Evolutionary conservation across 2,888 invertebrate species (phyloP), one percentile per base, ranked within the genome.

Genomic region (Oscheius sp.): DNA sequence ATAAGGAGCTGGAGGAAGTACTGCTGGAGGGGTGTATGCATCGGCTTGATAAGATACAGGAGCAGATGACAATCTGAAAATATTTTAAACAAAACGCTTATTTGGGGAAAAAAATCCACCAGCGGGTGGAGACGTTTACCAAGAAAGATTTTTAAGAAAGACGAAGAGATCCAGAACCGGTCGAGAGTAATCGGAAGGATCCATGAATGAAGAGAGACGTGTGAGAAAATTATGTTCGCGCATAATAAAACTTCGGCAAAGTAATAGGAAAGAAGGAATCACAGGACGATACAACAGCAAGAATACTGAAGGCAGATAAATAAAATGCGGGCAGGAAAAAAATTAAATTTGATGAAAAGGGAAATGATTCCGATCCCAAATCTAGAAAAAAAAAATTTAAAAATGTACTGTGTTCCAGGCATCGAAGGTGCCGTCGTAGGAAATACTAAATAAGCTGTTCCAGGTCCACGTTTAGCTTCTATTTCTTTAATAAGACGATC

Each of bases 401-500:
- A 65, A 51, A 41, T 51, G 45, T 65, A 65, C 65, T 65, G 65
- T 30, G 51, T 65, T 30, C 47, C 45, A n/a, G 54, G 24, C 20
- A 44, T 32, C 17, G 54, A 26, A 17, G 57, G 67, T 12, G 24
- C 51, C n/a, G 38, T 32, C 9, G 67, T 57, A 5, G 30, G 32
- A 44, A 41, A 59, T n/a, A 59, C 41, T 20, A 44, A 20, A 32
- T 47, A 67, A 8, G 51, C 67, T 22, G 45, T 57, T 50, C 67
- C 67, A 38, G 33, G 26, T 17, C 61, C 67, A 20, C 67, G 67
- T 30, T 74, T 76, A 2, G 72, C 76, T 49, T 76, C 77, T 68
- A 83, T 72, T 67, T 86, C 85, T 59, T 82, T 84, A 41, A 75
- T 56, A 47, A 86, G 73, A 20, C 81, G 78, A 41, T 85, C 83